phyloP scores from a whole-genome alignment of 1,140 invertebrate species.

The Drosophila guanche region DNA sequence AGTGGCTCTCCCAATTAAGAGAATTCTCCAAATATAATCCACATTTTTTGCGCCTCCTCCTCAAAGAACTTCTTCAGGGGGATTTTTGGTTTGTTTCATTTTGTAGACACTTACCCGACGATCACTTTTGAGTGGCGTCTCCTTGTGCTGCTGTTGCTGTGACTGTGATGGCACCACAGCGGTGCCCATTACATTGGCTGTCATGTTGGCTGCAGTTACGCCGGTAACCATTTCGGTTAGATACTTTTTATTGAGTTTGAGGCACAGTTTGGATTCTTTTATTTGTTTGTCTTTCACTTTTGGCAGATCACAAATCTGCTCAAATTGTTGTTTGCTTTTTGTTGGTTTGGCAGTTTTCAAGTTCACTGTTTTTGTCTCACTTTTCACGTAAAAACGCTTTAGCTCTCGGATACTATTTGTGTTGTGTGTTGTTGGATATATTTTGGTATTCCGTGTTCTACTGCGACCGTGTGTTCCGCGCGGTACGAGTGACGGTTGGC shows the following conservation, averaged over 20 bases:
- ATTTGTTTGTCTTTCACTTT: conserved; percentile 20
- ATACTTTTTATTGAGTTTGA: conserved; percentile 72
- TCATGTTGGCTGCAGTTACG: conserved; percentile 73
- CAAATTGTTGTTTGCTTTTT: conserved; percentile 7
- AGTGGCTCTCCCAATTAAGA: conserved; percentile 39
- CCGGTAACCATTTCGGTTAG: conserved; percentile 82
- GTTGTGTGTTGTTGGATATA: conserved; percentile 8
- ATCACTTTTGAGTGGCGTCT: conserved; percentile 79
- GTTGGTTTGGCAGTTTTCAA: conserved; percentile 15
- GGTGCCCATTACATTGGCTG: conserved; percentile 69
- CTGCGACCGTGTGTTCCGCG: conserved; percentile 58
- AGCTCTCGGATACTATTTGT: conserved; percentile 26
- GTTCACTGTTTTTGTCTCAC: conserved; percentile 70
- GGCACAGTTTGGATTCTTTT: conserved; percentile 64
- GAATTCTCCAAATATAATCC: conserved; percentile 33
- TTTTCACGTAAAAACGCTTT: conserved; percentile 59
- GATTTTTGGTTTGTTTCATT: conserved; percentile 5
- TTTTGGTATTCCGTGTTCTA: conserved; percentile 20
- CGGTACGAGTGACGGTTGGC: conserved; percentile 67
- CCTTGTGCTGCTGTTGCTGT: conserved; percentile 55
- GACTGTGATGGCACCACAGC: conserved; percentile 64
- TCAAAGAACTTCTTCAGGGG: background rate
- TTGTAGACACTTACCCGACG: conserved; percentile 78
- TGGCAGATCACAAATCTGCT: conserved; percentile 1
- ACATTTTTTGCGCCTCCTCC: background rate